phyloP scores from a whole-genome alignment of 2,888 invertebrate species.

The Hetaerina titia region DNA sequence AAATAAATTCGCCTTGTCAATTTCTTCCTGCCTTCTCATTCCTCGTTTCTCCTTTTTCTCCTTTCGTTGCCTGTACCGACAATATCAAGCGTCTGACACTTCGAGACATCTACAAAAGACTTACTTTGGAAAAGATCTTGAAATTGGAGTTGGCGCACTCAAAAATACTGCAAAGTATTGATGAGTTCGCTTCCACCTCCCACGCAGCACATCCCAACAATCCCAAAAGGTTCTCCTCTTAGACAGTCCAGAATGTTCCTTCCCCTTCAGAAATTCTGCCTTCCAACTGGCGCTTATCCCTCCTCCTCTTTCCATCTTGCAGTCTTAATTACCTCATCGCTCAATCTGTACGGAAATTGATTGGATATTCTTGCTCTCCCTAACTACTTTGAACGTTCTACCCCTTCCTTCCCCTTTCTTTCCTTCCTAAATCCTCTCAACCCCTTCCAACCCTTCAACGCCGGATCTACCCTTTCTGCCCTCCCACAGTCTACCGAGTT shows the following conservation, averaged over 20 bases:
- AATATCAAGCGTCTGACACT: background rate
- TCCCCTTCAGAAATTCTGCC: background rate
- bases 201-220: background rate
- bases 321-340: constrained; percentile 35
- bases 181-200: background rate
- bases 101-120: background rate
- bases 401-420: background rate
- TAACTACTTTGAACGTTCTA: background rate
- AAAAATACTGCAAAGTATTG: background rate
- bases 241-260: background rate
- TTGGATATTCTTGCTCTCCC: constrained; percentile 20
- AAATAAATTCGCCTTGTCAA: too few relatives aligned
- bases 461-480: background rate
- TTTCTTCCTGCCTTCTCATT: too few relatives aligned
- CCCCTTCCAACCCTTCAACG: background rate
- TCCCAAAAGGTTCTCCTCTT: background rate
- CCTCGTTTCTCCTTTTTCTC: too few relatives aligned
- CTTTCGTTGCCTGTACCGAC: too few relatives aligned
- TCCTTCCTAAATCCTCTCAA: background rate
- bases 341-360: constrained; percentile 9
- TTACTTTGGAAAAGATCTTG: background rate
- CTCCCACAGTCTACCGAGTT: background rate
- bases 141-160: background rate
- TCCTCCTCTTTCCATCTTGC: background rate
- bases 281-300: background rate